Percentiles rank a stretch among this genome's conserved stretches.
Conservation (phyloP, 1,140 invertebrate genomes). For the Procambarus clarkii region DNA sequence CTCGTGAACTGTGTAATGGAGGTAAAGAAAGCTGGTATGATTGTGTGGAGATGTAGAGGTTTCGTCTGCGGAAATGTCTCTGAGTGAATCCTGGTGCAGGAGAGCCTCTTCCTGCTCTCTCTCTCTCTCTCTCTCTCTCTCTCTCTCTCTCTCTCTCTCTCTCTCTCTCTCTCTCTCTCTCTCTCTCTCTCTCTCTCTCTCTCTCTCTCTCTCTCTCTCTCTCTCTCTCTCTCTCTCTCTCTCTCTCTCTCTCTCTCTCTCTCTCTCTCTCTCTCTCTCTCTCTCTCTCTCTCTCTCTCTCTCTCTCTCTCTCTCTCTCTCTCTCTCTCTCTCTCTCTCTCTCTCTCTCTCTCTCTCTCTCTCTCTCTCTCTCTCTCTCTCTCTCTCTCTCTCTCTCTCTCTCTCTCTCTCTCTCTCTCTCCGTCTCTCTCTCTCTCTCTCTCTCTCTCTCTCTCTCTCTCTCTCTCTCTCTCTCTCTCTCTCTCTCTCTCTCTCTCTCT, state of each 20-base stretch:
- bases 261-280: conserved; percentile 11
- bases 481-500: not conserved
- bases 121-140: too few species aligned
- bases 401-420: not conserved
- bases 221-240: conserved; percentile 23
- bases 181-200: conserved; percentile 2
- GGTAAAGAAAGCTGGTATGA: too few species aligned
- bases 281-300: conserved; percentile 3
- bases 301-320: conserved; percentile 12
- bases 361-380: conserved; percentile 16
- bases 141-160: too few species aligned
- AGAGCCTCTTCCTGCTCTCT: too few species aligned
- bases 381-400: conserved; percentile 12
- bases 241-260: conserved; percentile 31
- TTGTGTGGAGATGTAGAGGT: too few species aligned
- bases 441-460: not conserved
- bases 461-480: not conserved
- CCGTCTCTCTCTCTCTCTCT: not conserved
- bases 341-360: conserved; percentile 15
- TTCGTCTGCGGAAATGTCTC: too few species aligned
- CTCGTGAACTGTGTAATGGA: too few species aligned
- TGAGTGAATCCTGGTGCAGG: too few species aligned
- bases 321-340: conserved; percentile 15
- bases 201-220: conserved; percentile 10
- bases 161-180: too few species aligned